Conservation (phyloP, 2,888 invertebrate genomes). For the Calliopum simillimum region DNA sequence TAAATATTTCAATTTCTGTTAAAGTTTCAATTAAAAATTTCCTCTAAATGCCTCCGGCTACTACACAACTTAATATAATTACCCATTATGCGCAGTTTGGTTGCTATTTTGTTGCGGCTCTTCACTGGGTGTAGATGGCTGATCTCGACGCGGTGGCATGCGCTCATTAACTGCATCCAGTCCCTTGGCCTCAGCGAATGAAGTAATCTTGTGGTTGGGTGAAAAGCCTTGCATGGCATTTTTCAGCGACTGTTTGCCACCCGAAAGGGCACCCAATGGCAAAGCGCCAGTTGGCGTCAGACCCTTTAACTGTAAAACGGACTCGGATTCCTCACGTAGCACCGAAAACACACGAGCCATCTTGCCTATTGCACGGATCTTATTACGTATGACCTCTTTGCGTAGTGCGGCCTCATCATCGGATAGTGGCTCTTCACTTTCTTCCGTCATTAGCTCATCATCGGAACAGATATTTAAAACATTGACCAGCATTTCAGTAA, state of each 20-base stretch:
- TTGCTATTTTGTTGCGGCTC: conserved; percentile 42
- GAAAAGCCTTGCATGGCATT: conserved; percentile 96
- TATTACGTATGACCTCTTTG: conserved; percentile 99
- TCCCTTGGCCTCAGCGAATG: conserved; percentile 98
- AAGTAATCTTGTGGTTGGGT: conserved; percentile 96
- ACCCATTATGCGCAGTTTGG: conserved; percentile 31
- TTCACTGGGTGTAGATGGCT: conserved; percentile 74
- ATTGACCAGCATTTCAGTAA: conserved; percentile 99
- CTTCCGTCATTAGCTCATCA: conserved; percentile 97
- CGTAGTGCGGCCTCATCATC: conserved; percentile 87
- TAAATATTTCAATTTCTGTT: conserved; percentile 6
- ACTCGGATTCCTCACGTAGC: conserved; percentile 98
- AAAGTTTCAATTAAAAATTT: conserved; percentile 17
- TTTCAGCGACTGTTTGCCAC: conserved; percentile 94
- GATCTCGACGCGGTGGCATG: conserved; percentile 94
- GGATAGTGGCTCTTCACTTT: conserved; percentile 76
- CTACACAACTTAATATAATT: conserved; percentile 12
- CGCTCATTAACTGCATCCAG: conserved; percentile 98
- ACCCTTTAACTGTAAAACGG: conserved; percentile 97
- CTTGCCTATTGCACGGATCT: conserved; percentile 99
- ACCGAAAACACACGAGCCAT: conserved; percentile 99
- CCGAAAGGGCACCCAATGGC: conserved; percentile 95
- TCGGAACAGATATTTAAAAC: conserved; percentile 99
- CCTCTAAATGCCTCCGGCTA: not conserved
- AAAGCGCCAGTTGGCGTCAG: conserved; percentile 97